Conservation (phyloP, 2,797 vertebrate genomes). For the Eulemur coronatus region DNA sequence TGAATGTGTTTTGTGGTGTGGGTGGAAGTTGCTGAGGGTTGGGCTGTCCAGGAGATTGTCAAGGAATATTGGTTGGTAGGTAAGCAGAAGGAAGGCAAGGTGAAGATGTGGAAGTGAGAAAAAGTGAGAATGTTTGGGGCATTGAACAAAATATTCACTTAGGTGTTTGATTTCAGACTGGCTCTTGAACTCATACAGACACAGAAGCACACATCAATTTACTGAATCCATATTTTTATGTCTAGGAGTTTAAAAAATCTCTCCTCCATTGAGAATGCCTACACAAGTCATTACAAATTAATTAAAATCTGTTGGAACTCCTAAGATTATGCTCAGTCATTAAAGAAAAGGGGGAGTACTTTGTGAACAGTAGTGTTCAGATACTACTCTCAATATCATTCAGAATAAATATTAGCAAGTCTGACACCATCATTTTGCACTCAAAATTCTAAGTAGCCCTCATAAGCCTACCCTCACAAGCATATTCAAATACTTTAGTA, state of each 20-base stretch:
- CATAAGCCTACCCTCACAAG: no score
- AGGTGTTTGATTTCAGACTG: background rate
- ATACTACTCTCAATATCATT: background rate
- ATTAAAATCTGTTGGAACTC: background rate
- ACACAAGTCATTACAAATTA: background rate
- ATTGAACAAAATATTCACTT: background rate
- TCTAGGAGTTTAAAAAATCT: background rate
- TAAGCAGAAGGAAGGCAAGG: background rate
- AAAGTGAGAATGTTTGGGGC: background rate
- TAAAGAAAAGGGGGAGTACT: background rate
- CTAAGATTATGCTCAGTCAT: background rate
- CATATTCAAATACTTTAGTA: background rate
- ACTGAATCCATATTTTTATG: background rate
- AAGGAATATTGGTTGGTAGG: no score
- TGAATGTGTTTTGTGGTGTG: background rate
- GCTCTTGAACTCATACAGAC: background rate
- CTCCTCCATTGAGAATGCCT: background rate
- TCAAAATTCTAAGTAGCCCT: background rate
- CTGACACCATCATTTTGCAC: background rate
- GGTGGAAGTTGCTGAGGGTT: no score
- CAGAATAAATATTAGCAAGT: background rate
- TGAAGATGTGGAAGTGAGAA: background rate
- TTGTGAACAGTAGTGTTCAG: background rate
- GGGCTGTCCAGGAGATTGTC: background rate
- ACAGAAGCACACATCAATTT: background rate